Conservation (phyloP, 2,113 vertebrate genomes). For the Cercocebus atys region DNA sequence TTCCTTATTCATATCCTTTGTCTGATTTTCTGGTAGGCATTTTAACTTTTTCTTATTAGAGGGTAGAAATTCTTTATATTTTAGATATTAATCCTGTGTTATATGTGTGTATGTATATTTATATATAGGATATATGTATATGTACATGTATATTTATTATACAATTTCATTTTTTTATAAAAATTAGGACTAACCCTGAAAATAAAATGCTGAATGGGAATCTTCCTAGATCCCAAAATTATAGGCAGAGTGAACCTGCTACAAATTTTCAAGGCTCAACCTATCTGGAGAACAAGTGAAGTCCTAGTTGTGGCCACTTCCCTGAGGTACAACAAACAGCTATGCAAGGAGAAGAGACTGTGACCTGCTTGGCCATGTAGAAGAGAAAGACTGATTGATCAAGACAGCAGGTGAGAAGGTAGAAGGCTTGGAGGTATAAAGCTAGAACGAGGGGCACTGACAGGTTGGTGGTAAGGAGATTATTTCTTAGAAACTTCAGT, state of each 20-base stretch:
- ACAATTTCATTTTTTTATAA: not conserved
- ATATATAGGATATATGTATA: not conserved
- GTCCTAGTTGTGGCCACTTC: not conserved
- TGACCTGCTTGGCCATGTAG: not conserved
- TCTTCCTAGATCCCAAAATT: not conserved
- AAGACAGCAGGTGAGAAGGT: not conserved
- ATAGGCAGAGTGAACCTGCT: not conserved
- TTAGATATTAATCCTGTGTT: not conserved
- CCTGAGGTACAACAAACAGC: not conserved
- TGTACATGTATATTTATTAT: not conserved
- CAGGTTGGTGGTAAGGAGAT: not conserved
- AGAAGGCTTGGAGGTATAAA: not conserved
- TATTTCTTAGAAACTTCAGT: not conserved
- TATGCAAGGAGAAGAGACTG: not conserved
- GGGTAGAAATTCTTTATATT: not conserved
- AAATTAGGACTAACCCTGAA: not conserved
- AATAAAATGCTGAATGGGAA: not conserved
- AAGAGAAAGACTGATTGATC: not conserved
- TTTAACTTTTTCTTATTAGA: not conserved
- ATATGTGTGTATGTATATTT: not conserved
- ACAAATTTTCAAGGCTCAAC: not conserved
- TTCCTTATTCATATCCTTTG: not conserved
- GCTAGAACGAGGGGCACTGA: not conserved
- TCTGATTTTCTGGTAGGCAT: not conserved
- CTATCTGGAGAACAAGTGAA: not conserved